A percentile compares a stretch with the other conserved stretches of the same genome.
Evolutionary conservation across 2,113 vertebrate species (phyloP).

Genomic region (Grammomys surdaster): DNA sequence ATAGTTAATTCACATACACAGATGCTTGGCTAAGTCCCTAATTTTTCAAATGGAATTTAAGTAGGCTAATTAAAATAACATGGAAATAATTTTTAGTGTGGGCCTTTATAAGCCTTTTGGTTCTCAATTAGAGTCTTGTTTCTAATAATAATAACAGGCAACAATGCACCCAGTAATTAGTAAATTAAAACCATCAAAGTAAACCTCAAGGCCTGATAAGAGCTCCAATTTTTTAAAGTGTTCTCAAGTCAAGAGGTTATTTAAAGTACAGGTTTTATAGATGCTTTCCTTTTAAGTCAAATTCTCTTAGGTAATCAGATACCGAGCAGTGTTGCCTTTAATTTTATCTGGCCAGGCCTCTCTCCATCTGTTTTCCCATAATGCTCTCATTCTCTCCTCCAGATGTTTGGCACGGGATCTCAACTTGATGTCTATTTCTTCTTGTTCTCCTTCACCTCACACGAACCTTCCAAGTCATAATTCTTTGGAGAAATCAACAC

Average conservation of each 20-base stretch:
- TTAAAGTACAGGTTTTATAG: constrained; percentile 74
- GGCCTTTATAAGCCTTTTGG: constrained; percentile 62
- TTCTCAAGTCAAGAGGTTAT: constrained; percentile 71
- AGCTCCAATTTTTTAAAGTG: constrained; percentile 70
- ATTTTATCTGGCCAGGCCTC: constrained; percentile 79
- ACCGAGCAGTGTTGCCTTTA: constrained; percentile 68
- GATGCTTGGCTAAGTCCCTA: constrained; percentile 54
- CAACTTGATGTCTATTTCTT: constrained; percentile 81
- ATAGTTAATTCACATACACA: constrained; percentile 40
- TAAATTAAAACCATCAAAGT: constrained; percentile 74
- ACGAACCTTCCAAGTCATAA: constrained; percentile 80
- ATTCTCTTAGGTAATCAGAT: constrained; percentile 77
- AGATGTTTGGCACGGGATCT: constrained; percentile 82
- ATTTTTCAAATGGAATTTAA: constrained; percentile 67
- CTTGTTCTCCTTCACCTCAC: constrained; percentile 82
- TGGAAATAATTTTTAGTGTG: constrained; percentile 66
- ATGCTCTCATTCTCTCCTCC: constrained; percentile 76
- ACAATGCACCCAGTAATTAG: constrained; percentile 65
- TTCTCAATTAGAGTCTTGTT: constrained; percentile 62
- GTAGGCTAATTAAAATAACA: constrained; percentile 68
- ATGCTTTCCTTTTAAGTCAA: constrained; percentile 65
- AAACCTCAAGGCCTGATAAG: constrained; percentile 64
- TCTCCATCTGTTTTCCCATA: constrained; percentile 81
- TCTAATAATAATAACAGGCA: constrained; percentile 61
- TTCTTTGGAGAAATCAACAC: constrained; percentile 75